These are phyloP conservation scores for Planiliza haematocheilus DNA, from an alignment of 2,113 vertebrate species.

Conservation along the genomic window DNA sequence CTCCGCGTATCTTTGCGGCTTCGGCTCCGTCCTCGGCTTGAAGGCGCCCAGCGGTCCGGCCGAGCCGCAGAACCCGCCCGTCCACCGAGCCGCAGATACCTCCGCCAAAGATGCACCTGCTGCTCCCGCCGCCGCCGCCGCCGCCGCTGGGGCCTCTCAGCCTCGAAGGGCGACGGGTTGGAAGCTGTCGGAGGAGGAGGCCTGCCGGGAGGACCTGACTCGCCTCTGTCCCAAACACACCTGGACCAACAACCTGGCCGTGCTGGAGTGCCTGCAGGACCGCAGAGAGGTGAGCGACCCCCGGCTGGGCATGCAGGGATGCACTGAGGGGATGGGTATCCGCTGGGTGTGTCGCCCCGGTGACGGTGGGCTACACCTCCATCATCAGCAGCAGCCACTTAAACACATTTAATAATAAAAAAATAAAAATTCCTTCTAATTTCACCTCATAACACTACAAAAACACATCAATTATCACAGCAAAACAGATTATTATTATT, in stretches of 20 bases:
- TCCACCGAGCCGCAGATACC: conserved; percentile 46
- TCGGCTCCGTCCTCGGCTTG: conserved; percentile 41
- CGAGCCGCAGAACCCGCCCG: conserved; percentile 60
- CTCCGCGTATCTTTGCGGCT: conserved; percentile 56
- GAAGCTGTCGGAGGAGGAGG: conserved; percentile 95
- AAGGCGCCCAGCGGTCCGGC: conserved; percentile 60
- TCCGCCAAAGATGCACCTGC: conserved; percentile 69
- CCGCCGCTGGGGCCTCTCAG: conserved; percentile 80
- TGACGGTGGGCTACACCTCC: neutral
- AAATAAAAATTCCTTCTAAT: too few relatives aligned
- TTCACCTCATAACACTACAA: too few relatives aligned
- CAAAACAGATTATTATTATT: too few relatives aligned
- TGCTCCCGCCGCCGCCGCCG: too few relatives aligned
- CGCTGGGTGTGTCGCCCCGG: conserved; percentile 58
- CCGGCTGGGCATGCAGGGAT: neutral
- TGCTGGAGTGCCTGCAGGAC: conserved; percentile 96
- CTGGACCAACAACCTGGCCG: conserved; percentile 97
- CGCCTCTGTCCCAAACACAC: conserved; percentile 94
- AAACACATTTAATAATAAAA: too few relatives aligned
- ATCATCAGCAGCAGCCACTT: neutral
- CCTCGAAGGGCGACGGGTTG: conserved; percentile 85
- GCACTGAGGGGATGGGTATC: conserved; percentile 14
- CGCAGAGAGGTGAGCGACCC: conserved; percentile 88
- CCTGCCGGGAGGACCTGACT: conserved; percentile 93
- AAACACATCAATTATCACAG: too few relatives aligned